phyloP scores from a whole-genome alignment of 1,140 invertebrate species.

The Pachyrhynchus sulphureomaculatus region DNA sequence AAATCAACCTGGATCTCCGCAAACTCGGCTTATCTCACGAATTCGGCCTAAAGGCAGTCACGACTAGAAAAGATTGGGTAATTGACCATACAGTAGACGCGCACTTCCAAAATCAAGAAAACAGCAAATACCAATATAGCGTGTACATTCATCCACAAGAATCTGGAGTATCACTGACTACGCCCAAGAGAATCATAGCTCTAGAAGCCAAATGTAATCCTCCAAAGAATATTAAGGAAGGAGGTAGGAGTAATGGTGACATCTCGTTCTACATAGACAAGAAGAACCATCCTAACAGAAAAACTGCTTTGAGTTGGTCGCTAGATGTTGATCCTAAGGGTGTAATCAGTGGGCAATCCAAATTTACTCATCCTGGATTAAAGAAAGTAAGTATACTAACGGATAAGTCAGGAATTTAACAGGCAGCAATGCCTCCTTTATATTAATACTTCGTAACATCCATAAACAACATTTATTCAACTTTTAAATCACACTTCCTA shows the following conservation, averaged over 20 bases:
- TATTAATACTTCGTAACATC: too few species aligned
- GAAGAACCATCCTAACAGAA: slow-evolving; percentile 65
- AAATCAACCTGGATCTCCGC: slow-evolving; percentile 65
- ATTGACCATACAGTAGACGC: slow-evolving; percentile 66
- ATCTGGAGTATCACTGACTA: slow-evolving; percentile 58
- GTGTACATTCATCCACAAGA: slow-evolving; percentile 62
- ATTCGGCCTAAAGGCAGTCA: slow-evolving; percentile 65
- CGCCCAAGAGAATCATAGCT: slow-evolving; percentile 66
- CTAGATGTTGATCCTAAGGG: slow-evolving; percentile 55
- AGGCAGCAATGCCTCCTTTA: too few species aligned
- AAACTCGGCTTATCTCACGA: slow-evolving; percentile 70
- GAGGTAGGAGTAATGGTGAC: slow-evolving; percentile 53
- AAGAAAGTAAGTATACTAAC: slow-evolving; percentile 55
- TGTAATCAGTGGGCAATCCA: slow-evolving; percentile 58
- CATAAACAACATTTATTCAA: too few species aligned
- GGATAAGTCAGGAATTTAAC: too few species aligned
- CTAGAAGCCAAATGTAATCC: slow-evolving; percentile 51
- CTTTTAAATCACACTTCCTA: too few species aligned
- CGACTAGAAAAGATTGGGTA: slow-evolving; percentile 58
- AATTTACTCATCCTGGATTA: slow-evolving; percentile 65
- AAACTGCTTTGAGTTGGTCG: slow-evolving; percentile 55
- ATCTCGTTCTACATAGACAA: slow-evolving; percentile 68
- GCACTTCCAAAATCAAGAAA: slow-evolving; percentile 66
- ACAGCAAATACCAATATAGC: slow-evolving; percentile 68
- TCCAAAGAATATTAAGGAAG: slow-evolving; percentile 24